Percentiles rank a stretch among this genome's conserved stretches.
Conservation (phyloP, 2,797 vertebrate species). For the Chrysocyon brachyurus region DNA sequence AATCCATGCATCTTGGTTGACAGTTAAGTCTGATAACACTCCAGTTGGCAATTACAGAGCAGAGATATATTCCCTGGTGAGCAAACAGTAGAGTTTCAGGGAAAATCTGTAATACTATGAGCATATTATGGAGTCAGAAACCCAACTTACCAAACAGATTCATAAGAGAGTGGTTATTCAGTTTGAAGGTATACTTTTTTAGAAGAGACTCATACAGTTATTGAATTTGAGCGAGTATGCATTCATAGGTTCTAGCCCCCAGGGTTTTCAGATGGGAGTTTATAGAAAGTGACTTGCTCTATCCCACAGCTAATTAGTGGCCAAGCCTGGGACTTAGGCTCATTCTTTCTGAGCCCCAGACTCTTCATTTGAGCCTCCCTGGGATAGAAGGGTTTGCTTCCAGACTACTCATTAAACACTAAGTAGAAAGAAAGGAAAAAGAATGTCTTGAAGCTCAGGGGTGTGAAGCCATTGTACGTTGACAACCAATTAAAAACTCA, state of each 20-base stretch:
- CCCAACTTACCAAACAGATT: conserved; percentile 13
- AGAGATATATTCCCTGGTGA: neutral
- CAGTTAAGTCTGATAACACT: conserved; percentile 39
- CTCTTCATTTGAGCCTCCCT: conserved; percentile 27
- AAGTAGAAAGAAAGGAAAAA: conserved; percentile 41
- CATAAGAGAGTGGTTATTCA: neutral
- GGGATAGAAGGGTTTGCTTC: conserved; percentile 16
- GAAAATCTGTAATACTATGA: conserved; percentile 44
- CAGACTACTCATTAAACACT: neutral
- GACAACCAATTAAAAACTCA: conserved; percentile 10
- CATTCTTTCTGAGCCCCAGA: neutral
- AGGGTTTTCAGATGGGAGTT: conserved; percentile 25
- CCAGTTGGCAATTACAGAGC: neutral
- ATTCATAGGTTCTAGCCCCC: neutral
- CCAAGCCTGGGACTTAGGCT: neutral
- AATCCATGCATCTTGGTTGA: conserved; percentile 32
- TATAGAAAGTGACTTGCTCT: conserved; percentile 35
- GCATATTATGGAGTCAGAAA: neutral
- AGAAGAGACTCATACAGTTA: conserved; percentile 27
- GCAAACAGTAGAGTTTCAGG: neutral
- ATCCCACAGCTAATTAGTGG: conserved; percentile 35
- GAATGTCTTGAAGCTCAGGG: conserved; percentile 39
- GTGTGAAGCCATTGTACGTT: neutral
- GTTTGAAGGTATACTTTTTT: conserved; percentile 54
- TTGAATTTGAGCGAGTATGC: neutral